These are phyloP conservation scores for Tricholaema leucomelas DNA, from an alignment of 2,113 vertebrate species.

Conservation along the genomic window DNA sequence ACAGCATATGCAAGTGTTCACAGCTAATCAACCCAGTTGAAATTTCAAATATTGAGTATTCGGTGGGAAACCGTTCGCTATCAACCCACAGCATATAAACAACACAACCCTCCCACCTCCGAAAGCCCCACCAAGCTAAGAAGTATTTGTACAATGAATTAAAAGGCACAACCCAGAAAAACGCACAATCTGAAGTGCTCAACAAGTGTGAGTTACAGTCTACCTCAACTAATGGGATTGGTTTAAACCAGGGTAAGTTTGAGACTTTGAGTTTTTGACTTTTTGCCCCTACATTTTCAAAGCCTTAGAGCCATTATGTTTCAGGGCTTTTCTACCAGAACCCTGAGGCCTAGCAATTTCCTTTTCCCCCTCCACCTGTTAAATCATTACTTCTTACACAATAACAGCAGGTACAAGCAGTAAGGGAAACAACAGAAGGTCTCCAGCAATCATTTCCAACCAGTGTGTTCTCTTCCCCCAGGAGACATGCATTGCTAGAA, in stretches of 20 bases:
- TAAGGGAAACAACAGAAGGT: neutral
- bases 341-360: neutral
- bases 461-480: neutral
- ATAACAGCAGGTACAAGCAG: neutral
- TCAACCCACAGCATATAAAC: conserved; percentile 53
- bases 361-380: fast-evolving
- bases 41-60: conserved; percentile 39
- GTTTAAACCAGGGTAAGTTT: neutral
- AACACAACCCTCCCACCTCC: conserved; percentile 32
- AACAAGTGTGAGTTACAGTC: neutral
- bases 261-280: neutral
- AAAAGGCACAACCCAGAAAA: conserved; percentile 2
- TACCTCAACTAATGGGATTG: neutral
- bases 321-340: neutral
- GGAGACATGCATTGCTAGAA: neutral
- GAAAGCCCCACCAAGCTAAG: neutral
- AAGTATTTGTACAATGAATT: neutral
- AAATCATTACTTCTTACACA: neutral
- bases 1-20: conserved; percentile 51
- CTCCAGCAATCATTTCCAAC: neutral
- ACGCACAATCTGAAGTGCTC: neutral
- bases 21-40: conserved; percentile 56
- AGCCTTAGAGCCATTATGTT: neutral
- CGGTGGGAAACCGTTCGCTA: conserved; percentile 3
- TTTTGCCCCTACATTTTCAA: neutral